Evolutionary conservation across 1,140 invertebrate genomes (phyloP), one percentile per base, ranked within the genome.

Genomic region (Eriosoma lanigerum): DNA sequence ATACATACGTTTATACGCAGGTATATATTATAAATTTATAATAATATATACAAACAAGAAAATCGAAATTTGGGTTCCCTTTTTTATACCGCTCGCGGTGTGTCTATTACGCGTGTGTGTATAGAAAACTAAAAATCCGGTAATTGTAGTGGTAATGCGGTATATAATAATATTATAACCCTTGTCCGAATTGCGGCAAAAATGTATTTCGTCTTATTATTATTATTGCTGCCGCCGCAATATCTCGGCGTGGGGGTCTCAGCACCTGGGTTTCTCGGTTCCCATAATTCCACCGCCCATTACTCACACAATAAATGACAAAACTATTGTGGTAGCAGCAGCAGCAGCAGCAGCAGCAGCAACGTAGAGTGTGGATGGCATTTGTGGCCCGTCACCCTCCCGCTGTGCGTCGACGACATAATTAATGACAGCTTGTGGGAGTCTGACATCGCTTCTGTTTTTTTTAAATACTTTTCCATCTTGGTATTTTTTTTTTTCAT

Each of bases 371-470:
- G 75, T 78, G 75, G 56, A 78, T 62, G 75, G 75, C 75, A 78
- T 78, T 78, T 44, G 54, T 56, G 75, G 75, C 75, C 52, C 75
- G 75, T 78, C 75, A 78, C 75, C 75, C 75, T 78, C 75, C 75
- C 56, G 75, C 75, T 78, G 75, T 29, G 75, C 75, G 56, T 15
- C 75, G 54, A 78, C 56, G 54, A 78, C 75, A 78, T 78, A 78
- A 78, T 78, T 78, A 78, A 78, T 78, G 75, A 78, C 75, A 78
- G 75, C 75, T 78, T 78, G 75, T 78, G 75, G 75, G 75, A 78
- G 75, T 78, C 54, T 60, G 75, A 62, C 75, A 29, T 46, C 56
- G 72, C 52, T 58, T 62, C 56, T 58, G 54, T 38, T 78, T 78
- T 78, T 29, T 46, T 60, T 48, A 58, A 76, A 76, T 58, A 58